Conservation (phyloP, 2,797 vertebrate genomes). For the Spea hammondii region DNA sequence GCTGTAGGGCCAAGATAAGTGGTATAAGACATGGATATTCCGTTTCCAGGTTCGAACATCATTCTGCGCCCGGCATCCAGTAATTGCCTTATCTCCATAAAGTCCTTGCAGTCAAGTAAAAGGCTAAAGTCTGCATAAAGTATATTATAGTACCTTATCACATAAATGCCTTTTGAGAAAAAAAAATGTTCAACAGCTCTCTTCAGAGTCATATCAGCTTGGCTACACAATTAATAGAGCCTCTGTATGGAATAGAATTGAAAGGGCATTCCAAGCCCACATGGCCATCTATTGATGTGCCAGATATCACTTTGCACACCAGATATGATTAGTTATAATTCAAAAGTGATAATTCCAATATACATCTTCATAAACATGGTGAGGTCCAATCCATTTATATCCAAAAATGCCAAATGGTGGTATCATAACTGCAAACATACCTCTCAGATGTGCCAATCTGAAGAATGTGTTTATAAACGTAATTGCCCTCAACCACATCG, state of each 20-base stretch:
- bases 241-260: slow-evolving; percentile 17
- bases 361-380: too few species aligned
- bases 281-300: too few species aligned
- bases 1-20: slow-evolving; percentile 45
- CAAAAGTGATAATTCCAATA: too few species aligned
- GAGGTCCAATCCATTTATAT: too few species aligned
- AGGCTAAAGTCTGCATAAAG: slow-evolving; percentile 40
- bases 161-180: slow-evolving; percentile 30
- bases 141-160: slow-evolving; percentile 38
- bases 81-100: slow-evolving; percentile 54
- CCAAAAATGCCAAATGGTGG: too few species aligned
- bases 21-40: slow-evolving; percentile 39
- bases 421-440: too few species aligned
- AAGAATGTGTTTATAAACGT: too few species aligned
- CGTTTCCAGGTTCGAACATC: slow-evolving; percentile 28
- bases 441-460: too few species aligned
- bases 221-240: slow-evolving; percentile 32
- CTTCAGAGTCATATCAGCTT: slow-evolving; percentile 20
- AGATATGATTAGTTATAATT: too few species aligned
- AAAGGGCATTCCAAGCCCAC: slow-evolving; percentile 5
- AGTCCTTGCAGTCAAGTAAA: slow-evolving; percentile 51
- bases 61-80: slow-evolving; percentile 36
- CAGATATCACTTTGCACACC: too few species aligned
- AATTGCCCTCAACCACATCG: too few species aligned
- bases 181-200: slow-evolving; percentile 24